A percentile compares a stretch with the other conserved stretches of the same genome.
These are phyloP conservation scores for Brachyopa scutellaris DNA, from an alignment of 2,888 invertebrate genomes.

Conservation along the genomic window DNA sequence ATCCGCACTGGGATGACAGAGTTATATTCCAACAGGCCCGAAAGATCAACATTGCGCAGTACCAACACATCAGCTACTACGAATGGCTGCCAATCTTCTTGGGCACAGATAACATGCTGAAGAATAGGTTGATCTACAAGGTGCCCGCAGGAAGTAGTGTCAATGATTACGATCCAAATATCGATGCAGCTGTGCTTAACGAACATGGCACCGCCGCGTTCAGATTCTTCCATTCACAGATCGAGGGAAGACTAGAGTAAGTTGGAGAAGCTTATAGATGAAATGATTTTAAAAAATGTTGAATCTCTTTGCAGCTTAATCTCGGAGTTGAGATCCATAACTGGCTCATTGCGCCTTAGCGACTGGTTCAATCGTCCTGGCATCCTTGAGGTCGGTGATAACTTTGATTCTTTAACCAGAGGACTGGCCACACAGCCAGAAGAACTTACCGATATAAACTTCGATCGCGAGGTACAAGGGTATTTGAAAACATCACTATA, in stretches of 20 bases:
- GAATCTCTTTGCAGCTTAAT: constrained; percentile 79
- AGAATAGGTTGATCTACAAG: constrained; percentile 80
- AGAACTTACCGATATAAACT: constrained; percentile 89
- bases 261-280: constrained; percentile 64
- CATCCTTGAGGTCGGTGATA: constrained; percentile 83
- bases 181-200: constrained; percentile 84
- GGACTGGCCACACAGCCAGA: constrained; percentile 90
- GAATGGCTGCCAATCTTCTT: constrained; percentile 83
- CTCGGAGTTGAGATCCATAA: constrained; percentile 81
- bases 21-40: constrained; percentile 83
- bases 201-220: constrained; percentile 86
- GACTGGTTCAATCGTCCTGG: constrained; percentile 84
- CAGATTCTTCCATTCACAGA: constrained; percentile 85
- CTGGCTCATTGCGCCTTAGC: constrained; percentile 82
- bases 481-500: neutral
- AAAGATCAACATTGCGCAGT: constrained; percentile 82
- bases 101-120: constrained; percentile 81
- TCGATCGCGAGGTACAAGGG: constrained; percentile 83
- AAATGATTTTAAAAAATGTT: neutral
- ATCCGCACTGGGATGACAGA: constrained; percentile 83
- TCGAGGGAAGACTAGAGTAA: constrained; percentile 83
- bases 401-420: constrained; percentile 88
- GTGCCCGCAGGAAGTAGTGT: constrained; percentile 78
- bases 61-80: constrained; percentile 83
- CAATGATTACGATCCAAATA: constrained; percentile 83